Base-by-base conservation (phyloP, 2,888 invertebrate genomes). In the Acheta domesticus region DNA sequence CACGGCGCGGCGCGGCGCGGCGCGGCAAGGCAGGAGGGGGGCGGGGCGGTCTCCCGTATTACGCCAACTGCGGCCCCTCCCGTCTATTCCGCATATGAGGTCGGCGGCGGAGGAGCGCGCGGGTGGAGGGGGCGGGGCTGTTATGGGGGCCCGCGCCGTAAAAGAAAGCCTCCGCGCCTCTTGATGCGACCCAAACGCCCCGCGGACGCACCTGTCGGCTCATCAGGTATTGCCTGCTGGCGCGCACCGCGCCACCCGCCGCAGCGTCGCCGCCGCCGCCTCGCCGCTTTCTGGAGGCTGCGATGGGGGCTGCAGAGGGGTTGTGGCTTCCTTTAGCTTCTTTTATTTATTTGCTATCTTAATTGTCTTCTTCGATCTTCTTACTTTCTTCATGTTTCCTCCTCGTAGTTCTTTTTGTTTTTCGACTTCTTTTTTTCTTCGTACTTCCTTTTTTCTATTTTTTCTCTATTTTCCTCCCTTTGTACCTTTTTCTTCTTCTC, bases 381-480 rank as follows among this genome's bases (percentile, higher is more conserved):
- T 8, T 8, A 8, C 36, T 36, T 8, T 36, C 36, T 36, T 36
- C 36, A 8, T 36, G 11, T 36, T 36, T 36, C 8, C 8, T 36
- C 36, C 0, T 36, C 36, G 36, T 36, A 36, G 1, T 36, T 36
- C 4, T 36, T 36, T 36, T 36, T 36, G 36, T 8, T 36, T 36
- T 36, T 8, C 36, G 36, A 36, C 36, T 5, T 8, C 36, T 5
- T 36, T 36, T 3, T 36, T 36, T 36, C n/a, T n/a, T n/a, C n/a
- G n/a, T n/a, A n/a, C n/a, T n/a, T n/a, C n/a, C n/a, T n/a, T 36
- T 1, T 1, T 36, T 1, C 36, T 36, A 8, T 5, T 36, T 36
- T 8, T 8, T 36, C 36, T 1, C 8, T 8, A 1, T 36, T 8
- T 0, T 2, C 5, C 1, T 8, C 36, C 23, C 23, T 23, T 0